Evolutionary conservation across 2,113 vertebrate genomes (phyloP), one percentile per base, ranked within the genome.

Genomic region (Thalassarche chlororhynchos): DNA sequence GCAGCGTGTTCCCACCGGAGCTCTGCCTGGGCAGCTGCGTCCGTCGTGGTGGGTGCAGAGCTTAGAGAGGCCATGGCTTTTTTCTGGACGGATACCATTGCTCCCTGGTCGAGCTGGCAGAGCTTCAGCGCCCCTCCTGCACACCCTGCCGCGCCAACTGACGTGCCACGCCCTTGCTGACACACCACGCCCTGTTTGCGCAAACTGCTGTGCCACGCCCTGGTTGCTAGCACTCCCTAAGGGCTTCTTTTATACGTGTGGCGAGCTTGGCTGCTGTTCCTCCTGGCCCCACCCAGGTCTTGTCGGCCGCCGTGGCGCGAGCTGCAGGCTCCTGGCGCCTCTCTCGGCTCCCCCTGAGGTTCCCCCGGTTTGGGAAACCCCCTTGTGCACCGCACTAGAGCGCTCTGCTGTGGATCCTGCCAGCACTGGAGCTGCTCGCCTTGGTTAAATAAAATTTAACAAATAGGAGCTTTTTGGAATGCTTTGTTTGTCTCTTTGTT

Each of bases 391-490:
- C 23, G 3, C 15, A 14, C 58, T 16, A 14, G 58, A 61, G n/a
- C 4, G 10, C 23, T 36, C n/a, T 3, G 2, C n/a, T 61, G 19
- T 5, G 2, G 14, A 61, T 25, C 5, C 14, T 60, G 21, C 14
- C 2, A 9, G 58, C 23, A 36, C 34, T 1, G 6, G n/a, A 61
- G 23, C 23, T 36, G 23, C n/a, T 36, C 15, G 3, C 58, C 58
- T 61, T 9, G 7, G n/a, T 61, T 61, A 61, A 25, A 36, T 36
- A 87, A 92, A 95, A 79, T 49, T 52, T 82, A 69, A 92, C 17
- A 72, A 96, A 68, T 44, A 69, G 17, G 13, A 91, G 49, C 61
- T 92, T 97, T 92, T 78, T 29, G 9, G 85, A 61, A 36, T 38
- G 13, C 7, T 90, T 84, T 92, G 10, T 66, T 85, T 55, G 4